phyloP scores from a whole-genome alignment of 2,113 vertebrate species.

The Alectura lathami region DNA sequence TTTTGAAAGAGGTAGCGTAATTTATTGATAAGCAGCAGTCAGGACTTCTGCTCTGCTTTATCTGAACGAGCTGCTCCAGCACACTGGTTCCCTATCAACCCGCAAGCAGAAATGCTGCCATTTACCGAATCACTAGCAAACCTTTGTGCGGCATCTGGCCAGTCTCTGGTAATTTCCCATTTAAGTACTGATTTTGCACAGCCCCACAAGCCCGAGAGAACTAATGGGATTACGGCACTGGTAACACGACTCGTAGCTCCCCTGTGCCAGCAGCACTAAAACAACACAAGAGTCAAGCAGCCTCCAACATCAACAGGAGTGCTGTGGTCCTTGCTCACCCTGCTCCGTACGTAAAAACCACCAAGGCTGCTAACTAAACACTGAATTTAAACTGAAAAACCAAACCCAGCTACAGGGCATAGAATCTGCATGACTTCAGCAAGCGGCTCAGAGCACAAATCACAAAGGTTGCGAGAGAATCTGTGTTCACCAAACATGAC shows the following conservation, averaged over 20 bases:
- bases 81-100: neutral
- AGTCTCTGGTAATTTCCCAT: constrained; percentile 53
- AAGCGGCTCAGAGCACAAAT: neutral
- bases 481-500: constrained; percentile 29
- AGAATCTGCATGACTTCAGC: neutral
- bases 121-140: neutral
- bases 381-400: neutral
- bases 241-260: constrained; percentile 15
- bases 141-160: neutral
- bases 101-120: neutral
- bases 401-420: neutral
- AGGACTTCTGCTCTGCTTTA: neutral
- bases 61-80: neutral
- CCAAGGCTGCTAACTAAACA: neutral
- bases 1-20: neutral
- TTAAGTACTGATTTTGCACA: constrained; percentile 48
- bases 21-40: constrained; percentile 13
- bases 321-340: neutral
- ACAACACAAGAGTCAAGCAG: constrained; percentile 11
- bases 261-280: constrained; percentile 13
- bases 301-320: constrained; percentile 21
- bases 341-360: neutral
- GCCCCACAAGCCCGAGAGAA: neutral
- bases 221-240: constrained; percentile 43
- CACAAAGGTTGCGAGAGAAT: neutral